Percentiles rank a stretch among this genome's conserved stretches.
Conservation (phyloP, 2,113 vertebrate species). For the Embiotoca jacksoni region DNA sequence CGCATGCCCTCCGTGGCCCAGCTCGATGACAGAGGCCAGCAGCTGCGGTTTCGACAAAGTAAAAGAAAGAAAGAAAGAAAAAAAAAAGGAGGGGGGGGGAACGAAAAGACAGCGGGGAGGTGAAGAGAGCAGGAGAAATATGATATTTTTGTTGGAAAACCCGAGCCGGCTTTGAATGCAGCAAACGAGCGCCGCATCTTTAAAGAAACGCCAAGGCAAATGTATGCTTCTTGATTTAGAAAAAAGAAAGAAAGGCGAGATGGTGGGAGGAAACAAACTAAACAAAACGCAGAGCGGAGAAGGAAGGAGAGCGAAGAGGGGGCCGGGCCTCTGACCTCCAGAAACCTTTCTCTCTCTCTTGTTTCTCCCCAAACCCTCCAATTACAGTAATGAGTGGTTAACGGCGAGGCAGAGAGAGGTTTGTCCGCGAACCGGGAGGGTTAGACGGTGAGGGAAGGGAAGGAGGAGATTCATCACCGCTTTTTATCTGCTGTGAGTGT, state of each 20-base stretch:
- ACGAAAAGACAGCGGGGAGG: background rate
- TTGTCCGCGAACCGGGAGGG: constrained; percentile 67
- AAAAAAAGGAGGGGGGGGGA: background rate
- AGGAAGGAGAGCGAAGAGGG: constrained; percentile 36
- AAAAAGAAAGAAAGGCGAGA: constrained; percentile 40
- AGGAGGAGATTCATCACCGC: constrained; percentile 57
- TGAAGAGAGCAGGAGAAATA: constrained; percentile 36
- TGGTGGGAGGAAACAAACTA: background rate
- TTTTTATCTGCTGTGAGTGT: constrained; percentile 69
- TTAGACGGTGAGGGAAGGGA: constrained; percentile 27
- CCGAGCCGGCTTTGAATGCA: constrained; percentile 60
- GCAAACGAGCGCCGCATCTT: constrained; percentile 55
- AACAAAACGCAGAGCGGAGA: constrained; percentile 23
- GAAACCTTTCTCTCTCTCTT: constrained; percentile 56
- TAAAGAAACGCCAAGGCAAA: constrained; percentile 65
- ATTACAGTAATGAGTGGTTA: constrained; percentile 84
- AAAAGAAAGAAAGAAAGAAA: constrained; percentile 25
- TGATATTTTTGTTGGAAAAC: constrained; percentile 62
- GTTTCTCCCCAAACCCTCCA: constrained; percentile 78
- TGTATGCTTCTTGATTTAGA: constrained; percentile 51
- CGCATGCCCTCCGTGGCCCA: constrained; percentile 18
- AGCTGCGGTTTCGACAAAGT: constrained; percentile 64
- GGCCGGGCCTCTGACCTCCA: constrained; percentile 72
- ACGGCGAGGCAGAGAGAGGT: constrained; percentile 60
- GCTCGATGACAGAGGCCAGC: constrained; percentile 48